phyloP scores from a whole-genome alignment of 2,888 invertebrate genomes.

The Molanna angustata region DNA sequence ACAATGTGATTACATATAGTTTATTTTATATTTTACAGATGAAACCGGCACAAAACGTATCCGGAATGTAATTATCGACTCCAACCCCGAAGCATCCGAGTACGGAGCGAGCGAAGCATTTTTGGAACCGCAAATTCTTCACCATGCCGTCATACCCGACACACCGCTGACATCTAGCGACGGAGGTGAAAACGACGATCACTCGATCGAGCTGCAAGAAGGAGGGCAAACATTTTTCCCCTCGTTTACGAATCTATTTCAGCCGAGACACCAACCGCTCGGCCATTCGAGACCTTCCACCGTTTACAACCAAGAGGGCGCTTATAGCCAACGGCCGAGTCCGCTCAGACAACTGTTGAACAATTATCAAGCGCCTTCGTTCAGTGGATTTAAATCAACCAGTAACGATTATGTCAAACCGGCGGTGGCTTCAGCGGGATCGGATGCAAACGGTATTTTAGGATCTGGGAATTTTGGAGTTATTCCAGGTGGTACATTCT shows the following conservation, averaged over 20 bases:
- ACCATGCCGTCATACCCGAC: constrained; percentile 33
- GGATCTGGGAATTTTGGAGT: constrained; percentile 87
- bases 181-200: constrained; percentile 41
- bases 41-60: constrained; percentile 10
- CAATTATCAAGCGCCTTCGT: constrained; percentile 42
- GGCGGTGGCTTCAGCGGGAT: constrained; percentile 43
- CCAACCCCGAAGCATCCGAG: constrained; percentile 45
- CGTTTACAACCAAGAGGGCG: constrained; percentile 59
- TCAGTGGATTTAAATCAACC: constrained; percentile 45
- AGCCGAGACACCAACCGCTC: constrained; percentile 55
- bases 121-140: constrained; percentile 42
- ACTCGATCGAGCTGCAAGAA: constrained; percentile 55
- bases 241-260: constrained; percentile 67
- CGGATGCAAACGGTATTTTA: constrained; percentile 61
- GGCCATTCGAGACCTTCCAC: constrained; percentile 61
- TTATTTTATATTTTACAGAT: too few relatives aligned
- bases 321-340: constrained; percentile 59
- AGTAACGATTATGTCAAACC: constrained; percentile 46
- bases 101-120: constrained; percentile 47
- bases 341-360: constrained; percentile 47
- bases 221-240: constrained; percentile 74
- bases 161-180: constrained; percentile 24
- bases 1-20: too few relatives aligned
- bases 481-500: constrained; percentile 82
- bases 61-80: constrained; percentile 38